These are phyloP conservation scores for Manacus vitellinus DNA, from an alignment of 2,113 vertebrate genomes.

Conservation along the genomic window DNA sequence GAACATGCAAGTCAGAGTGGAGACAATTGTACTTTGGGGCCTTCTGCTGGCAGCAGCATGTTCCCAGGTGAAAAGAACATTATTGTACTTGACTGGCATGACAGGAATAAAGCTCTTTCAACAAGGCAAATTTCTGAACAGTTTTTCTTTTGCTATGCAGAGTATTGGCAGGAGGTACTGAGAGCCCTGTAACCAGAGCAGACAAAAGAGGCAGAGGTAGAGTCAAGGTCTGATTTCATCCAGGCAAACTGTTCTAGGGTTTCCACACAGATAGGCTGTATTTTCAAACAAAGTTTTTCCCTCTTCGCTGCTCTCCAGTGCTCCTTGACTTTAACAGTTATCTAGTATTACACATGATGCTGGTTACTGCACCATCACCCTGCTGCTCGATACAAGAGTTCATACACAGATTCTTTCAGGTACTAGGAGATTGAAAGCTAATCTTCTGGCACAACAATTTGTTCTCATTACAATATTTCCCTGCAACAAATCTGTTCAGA, in stretches of 20 bases:
- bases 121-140: background rate
- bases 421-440: background rate
- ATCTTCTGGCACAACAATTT: background rate
- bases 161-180: slow-evolving; percentile 10
- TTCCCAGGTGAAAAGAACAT: slow-evolving; percentile 11
- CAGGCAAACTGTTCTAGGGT: slow-evolving; percentile 14
- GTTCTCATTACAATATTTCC: background rate
- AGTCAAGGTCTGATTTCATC: slow-evolving; percentile 46
- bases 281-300: slow-evolving; percentile 35
- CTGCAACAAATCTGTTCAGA: background rate
- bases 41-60: slow-evolving; percentile 15
- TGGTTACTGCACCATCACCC: background rate
- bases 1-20: background rate
- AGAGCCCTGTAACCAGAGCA: slow-evolving; percentile 9
- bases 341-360: background rate
- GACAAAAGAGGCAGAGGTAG: background rate
- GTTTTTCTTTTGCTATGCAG: slow-evolving; percentile 22
- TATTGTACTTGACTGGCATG: background rate
- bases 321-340: background rate
- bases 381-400: background rate
- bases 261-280: slow-evolving; percentile 31
- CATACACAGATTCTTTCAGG: background rate
- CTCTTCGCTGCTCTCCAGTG: background rate
- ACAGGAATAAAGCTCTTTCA: background rate
- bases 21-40: background rate